Conservation (phyloP, 2,797 vertebrate genomes). For the Epinephelus coioides region DNA sequence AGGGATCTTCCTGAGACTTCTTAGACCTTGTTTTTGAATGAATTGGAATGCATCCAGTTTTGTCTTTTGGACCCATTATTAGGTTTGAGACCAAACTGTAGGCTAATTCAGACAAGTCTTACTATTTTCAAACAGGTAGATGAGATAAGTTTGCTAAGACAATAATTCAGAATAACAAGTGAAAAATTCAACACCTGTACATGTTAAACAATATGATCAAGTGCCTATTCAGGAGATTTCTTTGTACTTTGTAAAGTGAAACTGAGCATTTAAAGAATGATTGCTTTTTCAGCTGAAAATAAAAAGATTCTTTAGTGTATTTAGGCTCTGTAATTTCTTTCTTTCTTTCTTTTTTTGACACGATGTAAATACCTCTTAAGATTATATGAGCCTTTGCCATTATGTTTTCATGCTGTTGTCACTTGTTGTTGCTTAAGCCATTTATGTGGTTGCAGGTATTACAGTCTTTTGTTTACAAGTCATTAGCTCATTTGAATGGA, state of each 20-base stretch:
- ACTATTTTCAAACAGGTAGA: background rate
- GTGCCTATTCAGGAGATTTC: background rate
- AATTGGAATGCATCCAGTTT: background rate
- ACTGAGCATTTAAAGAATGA: background rate
- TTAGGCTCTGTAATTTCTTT: background rate
- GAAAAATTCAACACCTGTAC: no score
- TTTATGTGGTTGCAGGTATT: background rate
- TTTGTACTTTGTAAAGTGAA: constrained; percentile 4
- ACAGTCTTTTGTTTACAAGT: background rate
- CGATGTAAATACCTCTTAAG: background rate
- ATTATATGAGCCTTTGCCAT: background rate
- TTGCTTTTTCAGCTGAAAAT: constrained; percentile 19
- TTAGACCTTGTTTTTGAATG: constrained; percentile 13
- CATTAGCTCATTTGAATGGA: background rate
- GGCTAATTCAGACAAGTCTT: no score
- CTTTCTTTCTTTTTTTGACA: background rate
- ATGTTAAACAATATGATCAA: no score
- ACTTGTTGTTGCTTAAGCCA: background rate
- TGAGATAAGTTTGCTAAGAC: constrained; percentile 1
- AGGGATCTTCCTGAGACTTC: constrained; percentile 36
- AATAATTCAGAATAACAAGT: no score
- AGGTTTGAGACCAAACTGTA: background rate
- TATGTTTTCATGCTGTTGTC: background rate
- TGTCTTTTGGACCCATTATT: background rate
- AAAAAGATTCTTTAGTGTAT: background rate